Base-by-base conservation (phyloP, 2,888 invertebrate species). In the Drosophila macrospina region DNA sequence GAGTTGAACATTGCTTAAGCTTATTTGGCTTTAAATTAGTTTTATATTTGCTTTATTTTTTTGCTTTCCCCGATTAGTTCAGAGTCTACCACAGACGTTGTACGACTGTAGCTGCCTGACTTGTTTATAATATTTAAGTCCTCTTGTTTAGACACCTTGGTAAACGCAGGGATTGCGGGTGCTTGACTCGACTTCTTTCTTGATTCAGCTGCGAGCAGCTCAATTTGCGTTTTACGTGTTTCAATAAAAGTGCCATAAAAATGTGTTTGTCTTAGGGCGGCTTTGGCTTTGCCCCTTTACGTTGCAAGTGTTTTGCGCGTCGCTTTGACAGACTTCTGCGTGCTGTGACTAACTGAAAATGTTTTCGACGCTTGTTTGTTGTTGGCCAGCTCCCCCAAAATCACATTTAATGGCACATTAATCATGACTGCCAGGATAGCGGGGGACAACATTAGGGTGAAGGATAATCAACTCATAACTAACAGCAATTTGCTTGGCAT, bases 141-240 rank as follows among this genome's bases (percentile, higher is more conserved):
- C 16, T 26, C 36, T 48, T 48, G 26, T 30, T 37, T 41, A 13
- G 39, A 15, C 11, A 15, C 8, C 32, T 50, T 13, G 11, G 16
- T 1, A 16, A 5, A 5, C 16, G 26, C 26, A 26, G 7, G 26
- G 6, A 6, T 26, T 6, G 26, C 6, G 28, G 8, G 7, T 32
- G 11, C 30, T 42, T 54, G 55, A 60, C 26, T 65, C 36, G 8
- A 15, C 16, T 20, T 24, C 13, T 26, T 11, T 42, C 16, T 50
- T 55, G 44, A 54, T 32, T 65, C 26, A 36, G 36, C 11, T 7
- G 26, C 28, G 42, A 50, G 62, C 39, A 62, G 69, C 86, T 73
- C 84, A 80, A 86, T 83, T 86, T 83, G 64, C 47, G 77, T 78
- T 83, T 86, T 83, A 83, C 86, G 83, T 80, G 83, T 71, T 71